Percentiles rank a stretch among this genome's conserved stretches.
Conservation (phyloP, 92 coral and sea anemone species). For the Phymanthus crucifer region DNA sequence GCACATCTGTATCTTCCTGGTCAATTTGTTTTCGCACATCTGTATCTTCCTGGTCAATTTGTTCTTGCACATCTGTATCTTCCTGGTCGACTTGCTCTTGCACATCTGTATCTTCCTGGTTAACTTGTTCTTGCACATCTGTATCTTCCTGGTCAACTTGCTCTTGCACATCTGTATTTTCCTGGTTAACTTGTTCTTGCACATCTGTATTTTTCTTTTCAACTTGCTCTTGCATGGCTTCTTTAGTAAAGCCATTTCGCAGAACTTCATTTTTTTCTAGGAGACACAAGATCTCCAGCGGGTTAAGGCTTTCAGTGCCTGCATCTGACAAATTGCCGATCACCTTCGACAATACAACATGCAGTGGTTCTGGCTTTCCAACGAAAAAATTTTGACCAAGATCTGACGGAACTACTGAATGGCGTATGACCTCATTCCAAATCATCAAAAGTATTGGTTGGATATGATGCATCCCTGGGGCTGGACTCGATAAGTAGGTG, state of each 20-base stretch:
- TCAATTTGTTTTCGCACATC: too few species aligned
- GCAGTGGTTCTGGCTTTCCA: constrained; percentile 6
- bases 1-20: too few species aligned
- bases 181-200: too few species aligned
- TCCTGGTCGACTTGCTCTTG: too few species aligned
- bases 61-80: background rate
- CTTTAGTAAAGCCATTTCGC: background rate
- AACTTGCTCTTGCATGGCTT: background rate
- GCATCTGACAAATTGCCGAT: too few species aligned
- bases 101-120: too few species aligned
- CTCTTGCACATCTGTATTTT: too few species aligned
- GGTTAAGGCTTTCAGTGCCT: background rate
- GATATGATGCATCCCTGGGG: constrained; percentile 25
- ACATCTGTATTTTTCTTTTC: too few species aligned
- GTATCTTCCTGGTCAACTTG: background rate
- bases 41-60: background rate
- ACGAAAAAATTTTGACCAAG: background rate
- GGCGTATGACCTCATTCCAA: constrained; percentile 26
- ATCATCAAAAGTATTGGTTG: constrained; percentile 22
- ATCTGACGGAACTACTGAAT: background rate
- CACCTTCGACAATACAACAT: background rate
- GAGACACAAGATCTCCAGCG: background rate
- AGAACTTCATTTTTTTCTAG: background rate
- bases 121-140: too few species aligned
- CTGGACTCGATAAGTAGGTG: constrained; percentile 31